Conservation (phyloP, 2,113 vertebrate species). For the Corythornis vintsioides region DNA sequence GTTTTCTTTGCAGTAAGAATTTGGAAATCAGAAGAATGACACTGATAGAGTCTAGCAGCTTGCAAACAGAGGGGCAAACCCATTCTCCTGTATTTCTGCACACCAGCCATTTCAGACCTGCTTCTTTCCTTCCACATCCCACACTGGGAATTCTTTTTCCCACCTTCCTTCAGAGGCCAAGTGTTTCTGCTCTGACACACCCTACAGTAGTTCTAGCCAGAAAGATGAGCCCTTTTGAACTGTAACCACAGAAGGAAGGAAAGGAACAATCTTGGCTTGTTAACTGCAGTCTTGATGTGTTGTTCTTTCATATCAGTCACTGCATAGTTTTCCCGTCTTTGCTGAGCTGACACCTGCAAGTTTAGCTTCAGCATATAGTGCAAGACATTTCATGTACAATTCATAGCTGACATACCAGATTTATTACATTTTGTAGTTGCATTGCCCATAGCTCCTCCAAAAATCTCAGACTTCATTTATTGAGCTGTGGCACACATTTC, state of each 20-base stretch:
- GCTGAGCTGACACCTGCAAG: not conserved
- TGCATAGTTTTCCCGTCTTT: not conserved
- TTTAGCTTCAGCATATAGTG: not conserved
- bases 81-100: not conserved
- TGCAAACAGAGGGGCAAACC: not conserved
- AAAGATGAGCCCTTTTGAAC: not conserved
- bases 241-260: not conserved
- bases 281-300: not conserved
- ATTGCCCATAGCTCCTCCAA: not conserved
- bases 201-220: not conserved
- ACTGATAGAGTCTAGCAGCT: not conserved
- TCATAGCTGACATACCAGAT: not conserved
- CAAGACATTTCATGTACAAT: not conserved
- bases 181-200: fast-evolving
- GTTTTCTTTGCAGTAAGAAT: not conserved
- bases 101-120: not conserved
- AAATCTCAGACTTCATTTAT: not conserved
- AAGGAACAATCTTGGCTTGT: not conserved
- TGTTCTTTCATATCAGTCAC: not conserved
- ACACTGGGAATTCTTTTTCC: not conserved
- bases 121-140: not conserved
- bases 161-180: not conserved
- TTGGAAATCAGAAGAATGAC: not conserved
- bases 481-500: not conserved
- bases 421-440: not conserved